A percentile compares a stretch with the other conserved stretches of the same genome.
phyloP scores from a whole-genome alignment of 1,140 invertebrate species.

The Drosophila nebulosa region DNA sequence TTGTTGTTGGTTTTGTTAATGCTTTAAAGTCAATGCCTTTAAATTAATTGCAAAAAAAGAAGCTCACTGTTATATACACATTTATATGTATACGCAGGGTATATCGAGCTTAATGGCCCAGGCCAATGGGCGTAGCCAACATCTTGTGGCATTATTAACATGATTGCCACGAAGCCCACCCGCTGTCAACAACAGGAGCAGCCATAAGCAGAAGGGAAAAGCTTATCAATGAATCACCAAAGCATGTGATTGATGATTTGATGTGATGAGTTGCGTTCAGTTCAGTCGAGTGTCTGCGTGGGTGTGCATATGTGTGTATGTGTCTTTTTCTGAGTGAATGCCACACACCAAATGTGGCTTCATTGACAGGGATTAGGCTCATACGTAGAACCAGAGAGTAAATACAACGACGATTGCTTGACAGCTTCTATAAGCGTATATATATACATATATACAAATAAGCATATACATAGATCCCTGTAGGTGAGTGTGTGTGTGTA shows the following conservation, averaged over 20 bases:
- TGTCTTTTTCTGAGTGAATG: slow-evolving; percentile 23
- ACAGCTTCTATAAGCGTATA: slow-evolving; percentile 65
- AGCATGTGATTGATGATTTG: slow-evolving; percentile 74
- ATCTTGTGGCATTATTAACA: slow-evolving; percentile 72
- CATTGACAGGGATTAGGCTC: slow-evolving; percentile 64
- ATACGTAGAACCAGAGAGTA: slow-evolving; percentile 47
- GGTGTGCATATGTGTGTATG: slow-evolving; percentile 14
- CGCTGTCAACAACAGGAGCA: slow-evolving; percentile 5
- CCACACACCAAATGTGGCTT: slow-evolving; percentile 56
- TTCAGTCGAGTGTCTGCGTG: background rate
- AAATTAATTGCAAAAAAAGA: slow-evolving; percentile 34
- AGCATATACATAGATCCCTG: background rate
- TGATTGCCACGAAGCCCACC: slow-evolving; percentile 54
- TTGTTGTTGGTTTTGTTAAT: slow-evolving; percentile 2
- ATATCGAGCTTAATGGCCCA: slow-evolving; percentile 25
- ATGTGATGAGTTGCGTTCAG: slow-evolving; percentile 48
- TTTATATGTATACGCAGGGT: background rate
- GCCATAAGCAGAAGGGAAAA: slow-evolving; percentile 18
- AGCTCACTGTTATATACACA: background rate
- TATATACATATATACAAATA: background rate
- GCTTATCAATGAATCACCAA: slow-evolving; percentile 77
- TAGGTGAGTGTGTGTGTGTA: slow-evolving; percentile 29
- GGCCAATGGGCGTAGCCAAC: slow-evolving; percentile 48
- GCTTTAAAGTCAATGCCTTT: slow-evolving; percentile 51
- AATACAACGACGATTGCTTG: slow-evolving; percentile 46